A percentile compares a stretch with the other conserved stretches of the same genome.
These are phyloP conservation scores for Hermetia illucens DNA, from an alignment of 1,140 invertebrate genomes.

Conservation along the genomic window DNA sequence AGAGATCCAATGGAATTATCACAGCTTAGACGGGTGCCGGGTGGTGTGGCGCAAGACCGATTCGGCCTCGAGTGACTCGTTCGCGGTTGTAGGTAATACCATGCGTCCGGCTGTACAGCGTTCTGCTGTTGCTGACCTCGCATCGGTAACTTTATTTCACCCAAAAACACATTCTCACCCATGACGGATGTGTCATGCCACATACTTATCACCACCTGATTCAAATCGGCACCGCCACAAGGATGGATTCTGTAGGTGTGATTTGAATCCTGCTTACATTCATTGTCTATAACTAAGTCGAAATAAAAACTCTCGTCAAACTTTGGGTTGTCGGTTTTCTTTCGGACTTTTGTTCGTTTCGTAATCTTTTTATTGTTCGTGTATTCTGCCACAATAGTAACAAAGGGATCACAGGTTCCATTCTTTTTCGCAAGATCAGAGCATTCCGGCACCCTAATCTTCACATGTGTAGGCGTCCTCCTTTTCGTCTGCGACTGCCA, in stretches of 20 bases:
- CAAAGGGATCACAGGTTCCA: constrained; percentile 81
- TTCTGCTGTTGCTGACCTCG: constrained; percentile 48
- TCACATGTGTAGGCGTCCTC: constrained; percentile 17
- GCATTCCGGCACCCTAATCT: constrained; percentile 61
- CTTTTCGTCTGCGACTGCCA: no score
- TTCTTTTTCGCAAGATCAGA: constrained; percentile 77
- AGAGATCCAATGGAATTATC: constrained; percentile 60
- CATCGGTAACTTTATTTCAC: constrained; percentile 68
- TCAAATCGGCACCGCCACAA: constrained; percentile 42
- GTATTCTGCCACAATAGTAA: constrained; percentile 62
- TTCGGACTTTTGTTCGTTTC: constrained; percentile 73
- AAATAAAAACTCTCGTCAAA: constrained; percentile 82
- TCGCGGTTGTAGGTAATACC: constrained; percentile 73
- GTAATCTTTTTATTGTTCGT: constrained; percentile 65
- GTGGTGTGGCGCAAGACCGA: constrained; percentile 48
- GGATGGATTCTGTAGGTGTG: constrained; percentile 37
- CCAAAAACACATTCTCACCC: constrained; percentile 65
- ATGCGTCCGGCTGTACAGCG: constrained; percentile 41
- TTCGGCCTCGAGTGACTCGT: constrained; percentile 42
- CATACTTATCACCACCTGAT: constrained; percentile 61
- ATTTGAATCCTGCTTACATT: constrained; percentile 35
- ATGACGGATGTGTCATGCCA: constrained; percentile 73
- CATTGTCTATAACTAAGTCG: constrained; percentile 53
- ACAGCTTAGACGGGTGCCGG: constrained; percentile 44
- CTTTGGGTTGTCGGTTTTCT: constrained; percentile 76